Conservation (phyloP, 2,113 vertebrate species). For the Mungos mungo region DNA sequence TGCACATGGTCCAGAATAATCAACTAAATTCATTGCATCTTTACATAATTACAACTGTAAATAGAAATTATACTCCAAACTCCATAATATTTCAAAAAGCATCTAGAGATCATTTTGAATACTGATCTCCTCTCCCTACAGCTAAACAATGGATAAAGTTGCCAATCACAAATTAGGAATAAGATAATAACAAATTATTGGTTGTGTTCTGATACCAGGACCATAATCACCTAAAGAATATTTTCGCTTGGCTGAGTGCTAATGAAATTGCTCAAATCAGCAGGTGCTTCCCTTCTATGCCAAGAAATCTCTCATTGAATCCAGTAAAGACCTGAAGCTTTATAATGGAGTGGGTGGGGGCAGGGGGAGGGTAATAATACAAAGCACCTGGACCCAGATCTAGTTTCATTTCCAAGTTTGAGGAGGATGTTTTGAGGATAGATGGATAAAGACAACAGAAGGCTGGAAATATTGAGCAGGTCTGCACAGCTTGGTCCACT, state of each 20-base stretch:
- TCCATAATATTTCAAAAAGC: background rate
- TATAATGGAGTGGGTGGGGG: background rate
- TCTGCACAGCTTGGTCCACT: background rate
- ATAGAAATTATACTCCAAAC: background rate
- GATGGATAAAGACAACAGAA: background rate
- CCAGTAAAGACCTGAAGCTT: background rate
- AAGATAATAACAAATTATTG: conserved; percentile 18
- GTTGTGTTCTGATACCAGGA: background rate
- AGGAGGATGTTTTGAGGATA: background rate
- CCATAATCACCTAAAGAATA: background rate
- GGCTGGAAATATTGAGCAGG: background rate
- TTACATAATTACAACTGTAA: background rate
- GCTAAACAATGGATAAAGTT: background rate
- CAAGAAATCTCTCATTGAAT: conserved; percentile 46
- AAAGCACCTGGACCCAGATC: background rate
- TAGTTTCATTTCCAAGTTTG: background rate
- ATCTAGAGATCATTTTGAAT: background rate
- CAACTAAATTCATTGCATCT: background rate
- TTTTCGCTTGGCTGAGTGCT: conserved; percentile 12
- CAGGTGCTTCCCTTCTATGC: conserved; percentile 29
- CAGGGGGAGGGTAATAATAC: background rate
- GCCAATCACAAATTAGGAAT: conserved; percentile 6
- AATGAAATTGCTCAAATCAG: conserved; percentile 23
- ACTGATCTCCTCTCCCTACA: background rate
- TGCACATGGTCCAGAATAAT: background rate